Percentiles rank a stretch among this genome's conserved stretches.
Evolutionary conservation across 2,113 vertebrate genomes (phyloP).

Genomic region (Numida meleagris): DNA sequence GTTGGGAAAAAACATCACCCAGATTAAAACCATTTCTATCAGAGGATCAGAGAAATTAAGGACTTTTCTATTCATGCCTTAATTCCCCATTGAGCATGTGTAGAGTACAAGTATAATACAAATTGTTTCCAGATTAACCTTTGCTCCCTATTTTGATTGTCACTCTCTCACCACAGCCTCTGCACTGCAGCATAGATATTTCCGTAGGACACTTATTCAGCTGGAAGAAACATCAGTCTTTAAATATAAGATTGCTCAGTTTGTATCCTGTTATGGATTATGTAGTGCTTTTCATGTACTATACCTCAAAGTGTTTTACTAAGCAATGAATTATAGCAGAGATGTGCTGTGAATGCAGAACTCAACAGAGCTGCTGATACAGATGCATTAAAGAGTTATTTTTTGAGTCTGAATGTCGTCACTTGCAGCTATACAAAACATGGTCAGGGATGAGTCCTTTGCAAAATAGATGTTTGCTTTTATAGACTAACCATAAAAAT

Average conservation of each 20-base stretch:
- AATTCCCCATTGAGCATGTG: neutral
- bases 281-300: slow-evolving; percentile 57
- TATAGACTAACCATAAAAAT: neutral
- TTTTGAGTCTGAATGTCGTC: slow-evolving; percentile 62
- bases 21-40: neutral
- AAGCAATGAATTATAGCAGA: slow-evolving; percentile 49
- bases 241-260: slow-evolving; percentile 61
- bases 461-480: slow-evolving; percentile 60
- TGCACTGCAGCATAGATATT: neutral
- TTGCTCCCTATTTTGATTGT: slow-evolving; percentile 11
- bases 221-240: slow-evolving; percentile 71
- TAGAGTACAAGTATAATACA: neutral
- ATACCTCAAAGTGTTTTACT: slow-evolving; percentile 63
- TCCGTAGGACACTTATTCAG: slow-evolving; percentile 10
- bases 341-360: slow-evolving; percentile 63
- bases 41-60: neutral
- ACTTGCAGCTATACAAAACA: slow-evolving; percentile 13
- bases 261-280: slow-evolving; percentile 32
- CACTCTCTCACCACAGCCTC: neutral
- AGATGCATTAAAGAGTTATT: neutral
- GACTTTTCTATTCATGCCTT: neutral
- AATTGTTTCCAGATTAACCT: neutral
- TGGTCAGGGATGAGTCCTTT: slow-evolving; percentile 11
- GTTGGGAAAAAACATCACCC: neutral
- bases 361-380: neutral